Evolutionary conservation across 2,797 vertebrate genomes (phyloP), one percentile per base, ranked within the genome.

Genomic region (Craterocephalus amniculus): DNA sequence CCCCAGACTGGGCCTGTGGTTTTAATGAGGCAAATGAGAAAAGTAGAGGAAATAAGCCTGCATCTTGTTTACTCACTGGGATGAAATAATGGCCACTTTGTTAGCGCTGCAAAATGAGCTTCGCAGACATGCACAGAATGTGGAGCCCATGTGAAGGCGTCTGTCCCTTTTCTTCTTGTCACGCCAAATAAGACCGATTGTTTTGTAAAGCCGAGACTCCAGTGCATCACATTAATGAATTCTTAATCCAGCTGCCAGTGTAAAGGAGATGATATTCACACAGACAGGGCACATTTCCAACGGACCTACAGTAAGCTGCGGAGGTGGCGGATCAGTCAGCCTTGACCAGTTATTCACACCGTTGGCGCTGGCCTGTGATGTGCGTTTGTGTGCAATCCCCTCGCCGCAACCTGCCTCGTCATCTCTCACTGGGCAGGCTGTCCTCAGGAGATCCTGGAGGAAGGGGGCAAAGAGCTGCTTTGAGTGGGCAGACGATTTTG

Each of bases 211-310:
- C 67, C 64, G 45, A 65, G 66, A 27, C 63, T 40, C 31, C 54
- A 67, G 26, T 61, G 74, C 68, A 78, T 83, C 78, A 72, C 61
- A 12, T 79, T 79, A 84, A 86, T 84, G 48, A 87, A 73, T 51
- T 67, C 27, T 38, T 63, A 68, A 85, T 83, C 34, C 65, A 7
- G 36, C 60, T 2, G 11, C 43, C 69, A 63, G 65, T 36, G 67
- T 62, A 76, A 69, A 79, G 85, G 75, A 77, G 82, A 78, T 55
- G 67, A 55, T 74, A 73, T 89, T 89, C 87, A 79, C 86, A 88
- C 63, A 63, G 72, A 54, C 58, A 69, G 80, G 82, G 84, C 80
- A 88, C 59, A 77, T 81, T 90, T 89, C 83, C 82, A 85, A 55
- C 52, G 36, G 67, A 62, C 64, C 71, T 64, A 60, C 81, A 62